phyloP scores from a whole-genome alignment of 2,113 vertebrate species.

The Cnemophilus loriae region DNA sequence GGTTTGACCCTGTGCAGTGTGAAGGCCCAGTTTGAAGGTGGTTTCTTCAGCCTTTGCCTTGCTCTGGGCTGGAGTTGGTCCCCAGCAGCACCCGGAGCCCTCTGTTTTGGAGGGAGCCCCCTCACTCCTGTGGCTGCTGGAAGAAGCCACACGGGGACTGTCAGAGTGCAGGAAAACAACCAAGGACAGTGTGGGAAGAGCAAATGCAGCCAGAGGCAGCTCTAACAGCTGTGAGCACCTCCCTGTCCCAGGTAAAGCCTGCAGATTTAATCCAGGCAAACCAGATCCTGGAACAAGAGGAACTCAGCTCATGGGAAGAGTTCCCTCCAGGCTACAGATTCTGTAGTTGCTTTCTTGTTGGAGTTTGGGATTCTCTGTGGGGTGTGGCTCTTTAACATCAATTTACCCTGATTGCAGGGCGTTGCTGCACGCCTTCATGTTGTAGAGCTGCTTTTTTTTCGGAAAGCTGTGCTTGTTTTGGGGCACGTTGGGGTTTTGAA shows the following conservation, averaged over 20 bases:
- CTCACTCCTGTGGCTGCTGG: accelerated
- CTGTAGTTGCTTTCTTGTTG: not conserved
- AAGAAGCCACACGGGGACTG: not conserved
- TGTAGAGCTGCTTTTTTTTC: not conserved
- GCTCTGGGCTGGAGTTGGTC: not conserved
- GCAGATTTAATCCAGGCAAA: not conserved
- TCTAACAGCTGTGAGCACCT: not conserved
- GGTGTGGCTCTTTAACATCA: not conserved
- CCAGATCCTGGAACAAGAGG: not conserved
- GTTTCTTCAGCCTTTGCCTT: not conserved
- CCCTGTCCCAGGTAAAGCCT: not conserved
- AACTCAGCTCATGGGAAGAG: accelerated
- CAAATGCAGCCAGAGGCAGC: too few relatives aligned
- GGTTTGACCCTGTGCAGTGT: accelerated
- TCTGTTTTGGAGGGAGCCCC: not conserved
- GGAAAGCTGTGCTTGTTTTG: not conserved
- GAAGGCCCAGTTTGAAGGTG: not conserved
- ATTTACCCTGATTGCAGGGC: not conserved
- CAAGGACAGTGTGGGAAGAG: not conserved
- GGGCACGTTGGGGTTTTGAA: accelerated
- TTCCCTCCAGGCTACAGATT: not conserved
- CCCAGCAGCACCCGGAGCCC: not conserved
- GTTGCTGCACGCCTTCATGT: accelerated
- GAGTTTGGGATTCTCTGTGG: not conserved
- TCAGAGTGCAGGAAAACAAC: accelerated